Base-by-base conservation (phyloP, 1,140 invertebrate species). In the Diachasmimorpha longicaudata region DNA sequence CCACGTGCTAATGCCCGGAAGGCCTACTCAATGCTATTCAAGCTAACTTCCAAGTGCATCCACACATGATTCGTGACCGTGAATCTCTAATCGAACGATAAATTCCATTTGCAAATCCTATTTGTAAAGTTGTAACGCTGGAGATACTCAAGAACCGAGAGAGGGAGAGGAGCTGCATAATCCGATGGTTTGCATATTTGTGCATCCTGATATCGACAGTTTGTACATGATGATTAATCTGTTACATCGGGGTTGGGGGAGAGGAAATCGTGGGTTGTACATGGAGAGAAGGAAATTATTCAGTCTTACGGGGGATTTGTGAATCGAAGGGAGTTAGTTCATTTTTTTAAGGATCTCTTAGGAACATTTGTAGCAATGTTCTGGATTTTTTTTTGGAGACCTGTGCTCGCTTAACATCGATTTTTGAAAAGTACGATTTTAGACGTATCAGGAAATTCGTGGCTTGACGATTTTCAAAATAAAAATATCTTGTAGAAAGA, bases 71-170 rank as follows among this genome's bases (percentile, higher is more conserved):
- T 63, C 23, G 58, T 63, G 23, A 63, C 19, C 23, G 58, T 63
- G 58, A 63, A 63, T 63, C 19, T 63, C 58, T 63, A 63, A 63
- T 63, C 19, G 23, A 63, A 23, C 58, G 58, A 63, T 63, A 63
- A 63, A 63, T 63, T 25, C 58, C 19, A 63, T 63, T 63, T 63
- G 58, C 58, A 63, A 63, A 63, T 63, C 5, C 58, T 63, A 63
- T 63, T 63, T 63, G 58, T 63, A 25, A 52, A 52, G n/a, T 52
- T 52, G 48, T 52, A 52, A n/a, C 48, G 6, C 48, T 19, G 16
- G 48, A 52, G 48, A 16, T 52, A 52, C 11, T 46, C 19, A n/a
- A 16, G 52, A 9, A 19, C 58, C 10, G 1, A 19, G 58, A 63
- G 58, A 25, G 58, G 31, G 58, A 63, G 23, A 25, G 58, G 58